Evolutionary conservation across 1,140 invertebrate genomes (phyloP).

Genomic region (Drosophila nebulosa): DNA sequence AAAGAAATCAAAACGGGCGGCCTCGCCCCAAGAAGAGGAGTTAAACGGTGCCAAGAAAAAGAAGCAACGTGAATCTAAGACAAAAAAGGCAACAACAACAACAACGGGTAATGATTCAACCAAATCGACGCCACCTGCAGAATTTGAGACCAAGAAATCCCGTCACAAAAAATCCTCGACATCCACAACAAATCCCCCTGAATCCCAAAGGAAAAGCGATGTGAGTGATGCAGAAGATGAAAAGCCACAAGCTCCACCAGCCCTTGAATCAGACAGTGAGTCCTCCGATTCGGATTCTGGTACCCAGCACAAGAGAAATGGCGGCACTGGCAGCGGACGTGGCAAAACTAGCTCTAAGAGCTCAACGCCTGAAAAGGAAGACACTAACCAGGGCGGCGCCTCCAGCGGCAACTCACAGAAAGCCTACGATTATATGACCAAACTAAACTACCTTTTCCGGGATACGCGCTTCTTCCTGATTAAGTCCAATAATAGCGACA

Average conservation of each 20-base stretch:
- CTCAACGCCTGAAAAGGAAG: slow-evolving; percentile 61
- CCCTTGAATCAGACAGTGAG: slow-evolving; percentile 64
- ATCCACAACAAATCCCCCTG: slow-evolving; percentile 2
- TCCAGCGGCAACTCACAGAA: slow-evolving; percentile 82
- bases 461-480: slow-evolving; percentile 98
- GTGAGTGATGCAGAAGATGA: slow-evolving; percentile 60
- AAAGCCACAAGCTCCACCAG: slow-evolving; percentile 45
- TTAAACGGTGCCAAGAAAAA: slow-evolving; percentile 59
- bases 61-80: slow-evolving; percentile 82
- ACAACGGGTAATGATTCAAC: slow-evolving; percentile 8
- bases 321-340: slow-evolving; percentile 27
- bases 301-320: slow-evolving; percentile 74
- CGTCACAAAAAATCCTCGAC: slow-evolving; percentile 44
- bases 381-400: slow-evolving; percentile 13
- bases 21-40: slow-evolving; percentile 42
- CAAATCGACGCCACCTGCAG: slow-evolving; percentile 30
- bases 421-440: slow-evolving; percentile 92
- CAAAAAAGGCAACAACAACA: slow-evolving; percentile 80
- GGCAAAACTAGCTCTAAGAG: slow-evolving; percentile 52
- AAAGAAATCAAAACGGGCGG: slow-evolving; percentile 33
- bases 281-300: slow-evolving; percentile 75
- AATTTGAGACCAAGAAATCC: slow-evolving; percentile 47
- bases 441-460: slow-evolving; percentile 96
- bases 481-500: slow-evolving; percentile 98
- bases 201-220: slow-evolving; percentile 64